Percentiles rank a stretch among this genome's conserved stretches.
phyloP scores from a whole-genome alignment of 2,888 invertebrate species.

The Rosalia funebris region DNA sequence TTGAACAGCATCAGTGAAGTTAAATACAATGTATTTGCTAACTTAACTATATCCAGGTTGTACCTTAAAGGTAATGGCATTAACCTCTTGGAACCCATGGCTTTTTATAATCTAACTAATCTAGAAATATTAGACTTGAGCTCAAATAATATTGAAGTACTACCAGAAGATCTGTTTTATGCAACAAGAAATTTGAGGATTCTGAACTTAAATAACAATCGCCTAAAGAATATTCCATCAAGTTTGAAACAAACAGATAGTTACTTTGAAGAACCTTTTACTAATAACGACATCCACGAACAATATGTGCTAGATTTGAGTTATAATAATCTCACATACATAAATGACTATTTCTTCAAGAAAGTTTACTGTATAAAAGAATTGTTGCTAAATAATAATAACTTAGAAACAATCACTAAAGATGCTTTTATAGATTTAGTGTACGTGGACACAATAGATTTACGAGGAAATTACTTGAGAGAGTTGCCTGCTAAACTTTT shows the following conservation, averaged over 20 bases:
- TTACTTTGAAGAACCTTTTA: conserved; percentile 43
- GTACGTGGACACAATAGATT: conserved; percentile 33
- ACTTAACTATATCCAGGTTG: conserved; percentile 37
- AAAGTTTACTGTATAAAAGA: conserved; percentile 37
- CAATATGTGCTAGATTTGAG: conserved; percentile 43
- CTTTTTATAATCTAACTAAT: conserved; percentile 44
- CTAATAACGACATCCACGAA: conserved; percentile 16
- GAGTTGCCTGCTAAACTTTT: conserved; percentile 26
- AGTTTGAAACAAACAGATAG: conserved; percentile 25
- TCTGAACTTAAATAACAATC: conserved; percentile 45
- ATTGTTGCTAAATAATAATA: conserved; percentile 41
- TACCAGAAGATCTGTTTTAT: conserved; percentile 41
- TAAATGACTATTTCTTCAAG: conserved; percentile 39
- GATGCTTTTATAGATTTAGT: conserved; percentile 39
- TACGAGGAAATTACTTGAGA: conserved; percentile 40
- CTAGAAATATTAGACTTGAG: conserved; percentile 46
- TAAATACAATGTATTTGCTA: conserved; percentile 39
- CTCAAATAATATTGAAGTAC: conserved; percentile 38
- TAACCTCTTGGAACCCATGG: conserved; percentile 32
- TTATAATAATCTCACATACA: conserved; percentile 41
- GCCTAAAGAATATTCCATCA: conserved; percentile 26
- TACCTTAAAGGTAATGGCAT: conserved; percentile 44
- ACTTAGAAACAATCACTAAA: conserved; percentile 33
- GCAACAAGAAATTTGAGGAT: conserved; percentile 40
- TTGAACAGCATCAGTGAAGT: conserved; percentile 41